phyloP scores from a whole-genome alignment of 2,797 vertebrate genomes.

The Coregonus suidteri region DNA sequence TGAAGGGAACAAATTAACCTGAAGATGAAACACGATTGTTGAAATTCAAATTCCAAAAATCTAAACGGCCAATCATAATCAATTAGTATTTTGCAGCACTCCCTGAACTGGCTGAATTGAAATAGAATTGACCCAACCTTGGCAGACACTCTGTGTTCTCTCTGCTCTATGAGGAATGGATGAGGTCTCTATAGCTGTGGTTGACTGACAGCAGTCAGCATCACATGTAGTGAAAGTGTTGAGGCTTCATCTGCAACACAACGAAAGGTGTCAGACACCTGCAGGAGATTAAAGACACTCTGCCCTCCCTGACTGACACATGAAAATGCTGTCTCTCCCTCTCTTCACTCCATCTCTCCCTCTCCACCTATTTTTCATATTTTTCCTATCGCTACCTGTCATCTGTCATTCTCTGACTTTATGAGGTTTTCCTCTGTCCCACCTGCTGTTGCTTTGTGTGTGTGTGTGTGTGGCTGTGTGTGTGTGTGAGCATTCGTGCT shows the following conservation, averaged over 20 bases:
- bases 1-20: no score
- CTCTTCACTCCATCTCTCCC: no score
- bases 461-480: not conserved
- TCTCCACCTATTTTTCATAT: constrained; percentile 29
- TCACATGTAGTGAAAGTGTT: constrained; percentile 4
- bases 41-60: no score
- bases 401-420: constrained; percentile 39
- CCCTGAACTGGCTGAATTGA: no score
- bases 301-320: constrained; percentile 37
- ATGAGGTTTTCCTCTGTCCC: constrained; percentile 63
- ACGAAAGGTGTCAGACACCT: constrained; percentile 54
- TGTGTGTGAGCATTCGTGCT: no score
- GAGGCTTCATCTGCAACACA: constrained; percentile 46
- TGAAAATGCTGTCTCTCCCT: constrained; percentile 25
- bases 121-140: not conserved
- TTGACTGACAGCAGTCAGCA: not conserved
- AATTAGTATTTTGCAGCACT: no score
- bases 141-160: not conserved
- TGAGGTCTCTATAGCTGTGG: not conserved
- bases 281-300: constrained; percentile 60
- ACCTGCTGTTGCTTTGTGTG: constrained; percentile 54
- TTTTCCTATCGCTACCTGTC: constrained; percentile 29
- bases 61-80: no score
- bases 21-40: no score
- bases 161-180: not conserved